Base-by-base conservation (phyloP, 2,888 invertebrate species). In the Xiphydria camelus region DNA sequence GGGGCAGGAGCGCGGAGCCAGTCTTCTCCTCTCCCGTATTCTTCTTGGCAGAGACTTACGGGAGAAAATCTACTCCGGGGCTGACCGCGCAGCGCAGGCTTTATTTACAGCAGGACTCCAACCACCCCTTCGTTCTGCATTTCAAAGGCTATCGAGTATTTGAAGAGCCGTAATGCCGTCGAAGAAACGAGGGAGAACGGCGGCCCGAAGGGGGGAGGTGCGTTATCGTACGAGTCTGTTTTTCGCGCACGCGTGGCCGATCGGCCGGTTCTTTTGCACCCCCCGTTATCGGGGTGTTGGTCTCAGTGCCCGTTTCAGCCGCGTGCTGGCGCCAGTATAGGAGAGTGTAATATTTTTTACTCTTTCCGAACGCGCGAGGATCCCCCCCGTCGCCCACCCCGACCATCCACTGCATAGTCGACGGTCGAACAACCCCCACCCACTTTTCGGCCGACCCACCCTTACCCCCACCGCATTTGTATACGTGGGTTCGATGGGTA, bases 401-500 rank as follows among this genome's bases (percentile, higher is more conserved):
- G 51, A 47, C 53, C 51, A 21, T 18, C 7, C n/a, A n/a, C n/a
- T n/a, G n/a, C n/a, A n/a, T n/a, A n/a, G n/a, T n/a, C n/a, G n/a
- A n/a, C n/a, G n/a, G n/a, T n/a, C n/a, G n/a, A n/a, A n/a, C n/a
- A n/a, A n/a, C 31, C 19, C 22, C 18, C 18, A 19, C 26, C 36
- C 34, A 21, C 23, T 57, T 57, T 53, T 53, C 55, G 53, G 55
- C 55, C 53, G 49, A 51, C 47, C 43, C 48, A 45, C 47, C 44
- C 38, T 41, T 35, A 49, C 41, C 49, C 33, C 44, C 49, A 50
- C 52, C 66, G 67, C 67, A 72, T 73, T 74, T 71, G 73, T 74
- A 73, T 73, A 72, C 73, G 75, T 74, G 73, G 72, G 61, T 75
- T 73, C 74, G 74, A 74, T 74, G 65, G 74, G 70, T 73, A 74